phyloP scores from a whole-genome alignment of 2,888 invertebrate genomes.

The Dynastes hyllus region DNA sequence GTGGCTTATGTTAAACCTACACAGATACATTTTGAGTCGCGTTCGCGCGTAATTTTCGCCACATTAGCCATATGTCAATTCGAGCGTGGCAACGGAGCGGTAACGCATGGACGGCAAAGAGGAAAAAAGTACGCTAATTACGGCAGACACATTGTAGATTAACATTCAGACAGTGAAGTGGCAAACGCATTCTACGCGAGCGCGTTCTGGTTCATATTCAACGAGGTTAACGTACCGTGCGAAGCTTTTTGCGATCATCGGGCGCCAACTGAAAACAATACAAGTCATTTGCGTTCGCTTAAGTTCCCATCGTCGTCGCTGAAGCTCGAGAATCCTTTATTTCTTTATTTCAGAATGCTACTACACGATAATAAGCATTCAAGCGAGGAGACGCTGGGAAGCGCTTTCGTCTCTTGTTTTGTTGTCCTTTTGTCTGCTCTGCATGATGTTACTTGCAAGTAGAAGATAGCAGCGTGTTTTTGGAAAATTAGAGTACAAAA shows the following conservation, averaged over 20 bases:
- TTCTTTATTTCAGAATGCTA: conserved; percentile 17
- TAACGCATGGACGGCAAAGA: background rate
- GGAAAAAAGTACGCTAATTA: conserved; percentile 32
- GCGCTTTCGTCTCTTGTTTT: background rate
- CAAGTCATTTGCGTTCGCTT: conserved; percentile 30
- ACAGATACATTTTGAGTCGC: background rate
- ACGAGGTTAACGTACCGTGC: conserved; percentile 42
- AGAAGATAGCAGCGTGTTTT: background rate
- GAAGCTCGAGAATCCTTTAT: conserved; percentile 19
- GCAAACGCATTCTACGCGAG: conserved; percentile 29
- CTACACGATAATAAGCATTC: conserved; percentile 17
- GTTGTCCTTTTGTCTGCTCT: background rate
- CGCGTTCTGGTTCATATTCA: conserved; percentile 34
- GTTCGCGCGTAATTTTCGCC: conserved; percentile 9
- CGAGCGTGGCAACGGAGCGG: background rate
- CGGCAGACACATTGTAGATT: conserved; percentile 28
- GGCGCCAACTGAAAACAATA: conserved; percentile 26
- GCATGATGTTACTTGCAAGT: background rate
- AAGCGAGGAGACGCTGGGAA: conserved; percentile 1
- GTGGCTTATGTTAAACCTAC: background rate
- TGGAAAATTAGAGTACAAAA: conserved; percentile 6
- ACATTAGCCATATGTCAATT: conserved; percentile 23
- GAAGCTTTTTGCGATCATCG: conserved; percentile 21
- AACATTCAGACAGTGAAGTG: conserved; percentile 22
- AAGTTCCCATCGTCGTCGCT: conserved; percentile 21